Conservation (phyloP, 2,888 invertebrate genomes). For the Mythimna lalbum region DNA sequence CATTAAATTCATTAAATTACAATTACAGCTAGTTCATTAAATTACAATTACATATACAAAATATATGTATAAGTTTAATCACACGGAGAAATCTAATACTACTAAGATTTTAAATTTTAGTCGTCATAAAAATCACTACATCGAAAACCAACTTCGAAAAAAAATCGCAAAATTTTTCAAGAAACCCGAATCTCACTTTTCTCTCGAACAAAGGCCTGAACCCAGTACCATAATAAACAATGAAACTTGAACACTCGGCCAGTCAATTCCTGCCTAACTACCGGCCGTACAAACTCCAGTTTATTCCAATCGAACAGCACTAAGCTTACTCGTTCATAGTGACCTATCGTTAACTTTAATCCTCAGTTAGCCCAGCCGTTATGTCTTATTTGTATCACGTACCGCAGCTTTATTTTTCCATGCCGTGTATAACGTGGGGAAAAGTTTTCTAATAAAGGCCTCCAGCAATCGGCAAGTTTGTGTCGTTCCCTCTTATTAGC, state of each 20-base stretch:
- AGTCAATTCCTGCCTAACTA: conserved; percentile 55
- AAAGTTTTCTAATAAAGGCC: conserved; percentile 90
- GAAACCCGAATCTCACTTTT: background rate
- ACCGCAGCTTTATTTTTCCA: conserved; percentile 86
- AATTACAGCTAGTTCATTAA: too few relatives aligned
- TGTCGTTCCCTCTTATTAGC: conserved; percentile 84
- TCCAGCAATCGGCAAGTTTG: conserved; percentile 83
- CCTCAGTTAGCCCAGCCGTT: conserved; percentile 74
- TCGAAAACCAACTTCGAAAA: background rate
- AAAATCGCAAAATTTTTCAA: background rate
- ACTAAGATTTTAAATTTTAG: too few relatives aligned
- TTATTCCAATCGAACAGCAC: conserved; percentile 57
- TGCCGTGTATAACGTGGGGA: conserved; percentile 74
- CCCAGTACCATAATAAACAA: conserved; percentile 34
- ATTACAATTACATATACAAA: too few relatives aligned
- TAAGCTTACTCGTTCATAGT: conserved; percentile 50
- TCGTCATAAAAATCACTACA: too few relatives aligned
- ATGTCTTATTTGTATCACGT: conserved; percentile 89
- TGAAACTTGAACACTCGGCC: conserved; percentile 40
- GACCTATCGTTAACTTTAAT: conserved; percentile 65
- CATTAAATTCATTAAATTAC: too few relatives aligned
- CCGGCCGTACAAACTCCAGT: conserved; percentile 52
- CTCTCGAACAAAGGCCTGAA: conserved; percentile 9
- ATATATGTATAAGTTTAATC: too few relatives aligned
- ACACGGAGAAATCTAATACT: too few relatives aligned